Evolutionary conservation across 1,140 invertebrate genomes (phyloP).

Genomic region (Bombus polaris): DNA sequence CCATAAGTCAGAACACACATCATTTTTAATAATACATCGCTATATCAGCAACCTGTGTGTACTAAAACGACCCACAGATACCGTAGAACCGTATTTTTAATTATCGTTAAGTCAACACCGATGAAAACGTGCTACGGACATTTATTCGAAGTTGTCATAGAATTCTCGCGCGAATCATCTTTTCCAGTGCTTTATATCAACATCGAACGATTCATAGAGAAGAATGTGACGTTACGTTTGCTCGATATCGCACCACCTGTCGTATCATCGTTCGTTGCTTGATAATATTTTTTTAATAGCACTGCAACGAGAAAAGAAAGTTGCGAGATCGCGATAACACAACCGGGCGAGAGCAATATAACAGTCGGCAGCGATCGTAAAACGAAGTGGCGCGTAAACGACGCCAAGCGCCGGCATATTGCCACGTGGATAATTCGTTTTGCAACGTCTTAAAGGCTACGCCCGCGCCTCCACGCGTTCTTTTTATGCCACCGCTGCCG

Average conservation of each 20-base stretch:
- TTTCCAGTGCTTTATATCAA: too few species aligned
- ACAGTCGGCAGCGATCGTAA: constrained; percentile 32
- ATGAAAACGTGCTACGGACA: too few species aligned
- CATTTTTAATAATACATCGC: too few species aligned
- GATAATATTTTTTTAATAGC: constrained; percentile 46
- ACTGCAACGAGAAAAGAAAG: not conserved
- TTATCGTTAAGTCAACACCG: too few species aligned
- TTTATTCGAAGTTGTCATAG: too few species aligned
- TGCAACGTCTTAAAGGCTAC: constrained; percentile 27
- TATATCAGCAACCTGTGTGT: too few species aligned
- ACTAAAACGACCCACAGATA: too few species aligned
- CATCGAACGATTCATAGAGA: not conserved
- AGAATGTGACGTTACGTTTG: not conserved
- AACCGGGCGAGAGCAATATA: constrained; percentile 26
- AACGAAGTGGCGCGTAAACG: constrained; percentile 55
- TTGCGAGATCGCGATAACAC: constrained; percentile 42
- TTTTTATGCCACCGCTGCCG: constrained; percentile 2
- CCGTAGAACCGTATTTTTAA: too few species aligned
- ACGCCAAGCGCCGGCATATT: constrained; percentile 35
- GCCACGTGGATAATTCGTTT: constrained; percentile 46
- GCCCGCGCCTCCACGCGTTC: not conserved
- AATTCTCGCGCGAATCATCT: too few species aligned
- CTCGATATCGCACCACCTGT: too few species aligned
- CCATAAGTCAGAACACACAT: too few species aligned
- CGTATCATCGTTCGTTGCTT: constrained; percentile 19